phyloP scores from a whole-genome alignment of 1,140 invertebrate genomes.

The Odontomachus brunneus region DNA sequence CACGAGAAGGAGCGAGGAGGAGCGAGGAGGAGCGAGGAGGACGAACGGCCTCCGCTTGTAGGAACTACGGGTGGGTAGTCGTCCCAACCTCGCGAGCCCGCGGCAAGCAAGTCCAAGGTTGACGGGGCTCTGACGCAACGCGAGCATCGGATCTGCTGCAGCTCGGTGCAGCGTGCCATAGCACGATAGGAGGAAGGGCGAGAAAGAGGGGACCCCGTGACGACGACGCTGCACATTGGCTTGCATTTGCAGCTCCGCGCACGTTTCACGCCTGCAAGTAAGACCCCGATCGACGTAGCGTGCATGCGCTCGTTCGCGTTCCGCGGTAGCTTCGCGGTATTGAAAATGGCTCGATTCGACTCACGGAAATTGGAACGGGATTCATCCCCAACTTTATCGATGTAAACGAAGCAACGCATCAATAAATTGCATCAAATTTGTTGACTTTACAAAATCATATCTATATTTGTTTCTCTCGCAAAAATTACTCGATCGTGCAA shows the following conservation, averaged over 20 bases:
- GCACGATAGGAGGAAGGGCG: background rate
- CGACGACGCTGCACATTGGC: too few relatives aligned
- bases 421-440: too few relatives aligned
- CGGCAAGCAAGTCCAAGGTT: slow-evolving; percentile 81
- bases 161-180: slow-evolving; percentile 20
- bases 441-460: too few relatives aligned
- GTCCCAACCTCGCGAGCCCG: slow-evolving; percentile 77
- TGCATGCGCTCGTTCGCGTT: too few relatives aligned
- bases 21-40: background rate
- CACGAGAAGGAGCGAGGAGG: slow-evolving; percentile 8
- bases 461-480: background rate
- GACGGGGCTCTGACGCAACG: slow-evolving; percentile 73
- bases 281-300: too few relatives aligned
- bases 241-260: too few relatives aligned
- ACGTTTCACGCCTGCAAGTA: too few relatives aligned
- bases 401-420: too few relatives aligned
- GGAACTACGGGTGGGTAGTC: slow-evolving; percentile 83
- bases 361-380: too few relatives aligned
- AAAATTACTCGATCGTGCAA: background rate
- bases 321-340: too few relatives aligned
- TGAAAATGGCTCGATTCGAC: too few relatives aligned
- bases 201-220: background rate
- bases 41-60: slow-evolving; percentile 48
- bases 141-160: slow-evolving; percentile 50
- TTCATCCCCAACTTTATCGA: too few relatives aligned